A percentile compares a stretch with the other conserved stretches of the same genome.
These are phyloP conservation scores for Sebastes nivosus DNA, from an alignment of 2,797 vertebrate species.

Conservation along the genomic window DNA sequence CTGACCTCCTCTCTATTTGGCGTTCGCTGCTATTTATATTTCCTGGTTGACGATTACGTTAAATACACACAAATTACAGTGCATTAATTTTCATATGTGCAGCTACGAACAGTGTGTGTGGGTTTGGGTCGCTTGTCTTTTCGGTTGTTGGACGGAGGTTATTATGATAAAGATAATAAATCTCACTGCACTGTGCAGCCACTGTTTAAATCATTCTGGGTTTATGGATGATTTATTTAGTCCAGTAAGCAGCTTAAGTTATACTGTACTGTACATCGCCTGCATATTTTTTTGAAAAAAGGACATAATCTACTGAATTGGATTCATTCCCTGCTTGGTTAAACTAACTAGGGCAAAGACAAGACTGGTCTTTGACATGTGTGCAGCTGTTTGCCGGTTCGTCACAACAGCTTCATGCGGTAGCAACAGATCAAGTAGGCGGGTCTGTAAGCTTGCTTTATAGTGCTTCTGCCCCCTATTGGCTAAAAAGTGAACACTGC, in stretches of 20 bases:
- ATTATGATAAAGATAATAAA: slow-evolving; percentile 26
- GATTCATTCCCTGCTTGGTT: not conserved
- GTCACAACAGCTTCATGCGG: not conserved
- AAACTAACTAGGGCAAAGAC: not conserved
- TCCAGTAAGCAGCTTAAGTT: slow-evolving; percentile 20
- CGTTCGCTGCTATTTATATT: too few species aligned
- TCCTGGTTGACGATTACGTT: too few species aligned
- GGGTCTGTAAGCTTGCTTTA: not conserved
- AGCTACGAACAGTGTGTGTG: not conserved
- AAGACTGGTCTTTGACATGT: not conserved
- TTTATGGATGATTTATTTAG: slow-evolving; percentile 25
- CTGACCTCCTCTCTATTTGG: too few species aligned
- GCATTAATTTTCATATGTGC: too few species aligned
- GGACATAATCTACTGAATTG: not conserved
- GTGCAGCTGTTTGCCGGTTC: not conserved
- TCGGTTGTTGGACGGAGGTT: slow-evolving; percentile 2
- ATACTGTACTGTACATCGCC: not conserved
- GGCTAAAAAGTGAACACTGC: not conserved
- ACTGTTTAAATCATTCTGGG: slow-evolving; percentile 37
- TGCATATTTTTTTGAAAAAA: not conserved
- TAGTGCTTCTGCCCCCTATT: not conserved
- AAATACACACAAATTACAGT: too few species aligned
- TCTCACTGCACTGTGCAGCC: not conserved
- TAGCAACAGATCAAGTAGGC: not conserved
- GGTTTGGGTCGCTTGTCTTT: not conserved